A percentile compares a stretch with the other conserved stretches of the same genome.
Conservation (phyloP, 2,113 vertebrate species). For the Fulica atra region DNA sequence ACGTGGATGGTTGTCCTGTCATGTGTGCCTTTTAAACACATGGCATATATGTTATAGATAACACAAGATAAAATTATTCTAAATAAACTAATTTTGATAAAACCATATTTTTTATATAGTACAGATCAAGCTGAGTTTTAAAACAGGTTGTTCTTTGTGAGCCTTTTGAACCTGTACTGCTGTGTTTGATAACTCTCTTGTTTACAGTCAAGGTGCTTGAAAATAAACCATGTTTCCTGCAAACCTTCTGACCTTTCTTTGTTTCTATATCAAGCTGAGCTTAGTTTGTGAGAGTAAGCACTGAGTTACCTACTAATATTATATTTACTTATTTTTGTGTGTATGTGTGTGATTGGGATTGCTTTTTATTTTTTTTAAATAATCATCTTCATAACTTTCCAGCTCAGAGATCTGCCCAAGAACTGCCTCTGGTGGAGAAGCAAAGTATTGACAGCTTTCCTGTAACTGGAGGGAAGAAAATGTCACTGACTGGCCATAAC, state of each 20-base stretch:
- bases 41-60: neutral
- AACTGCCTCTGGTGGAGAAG: constrained; percentile 96
- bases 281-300: neutral
- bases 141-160: neutral
- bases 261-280: neutral
- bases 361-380: neutral
- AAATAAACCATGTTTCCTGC: neutral
- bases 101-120: neutral
- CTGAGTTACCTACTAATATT: neutral
- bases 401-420: constrained; percentile 97
- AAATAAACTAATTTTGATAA: neutral
- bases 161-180: neutral
- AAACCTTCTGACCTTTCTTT: constrained; percentile 9
- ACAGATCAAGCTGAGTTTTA: neutral
- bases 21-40: neutral
- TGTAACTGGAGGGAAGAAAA: constrained; percentile 90
- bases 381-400: neutral
- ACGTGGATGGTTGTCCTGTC: neutral
- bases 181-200: neutral
- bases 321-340: neutral
- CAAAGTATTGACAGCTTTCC: constrained; percentile 90
- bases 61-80: neutral
- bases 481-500: constrained; percentile 93
- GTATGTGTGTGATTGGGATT: neutral
- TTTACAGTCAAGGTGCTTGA: neutral